A percentile compares a stretch with the other conserved stretches of the same genome.
phyloP scores from a whole-genome alignment of 2,797 vertebrate species.

The Anas georgica region DNA sequence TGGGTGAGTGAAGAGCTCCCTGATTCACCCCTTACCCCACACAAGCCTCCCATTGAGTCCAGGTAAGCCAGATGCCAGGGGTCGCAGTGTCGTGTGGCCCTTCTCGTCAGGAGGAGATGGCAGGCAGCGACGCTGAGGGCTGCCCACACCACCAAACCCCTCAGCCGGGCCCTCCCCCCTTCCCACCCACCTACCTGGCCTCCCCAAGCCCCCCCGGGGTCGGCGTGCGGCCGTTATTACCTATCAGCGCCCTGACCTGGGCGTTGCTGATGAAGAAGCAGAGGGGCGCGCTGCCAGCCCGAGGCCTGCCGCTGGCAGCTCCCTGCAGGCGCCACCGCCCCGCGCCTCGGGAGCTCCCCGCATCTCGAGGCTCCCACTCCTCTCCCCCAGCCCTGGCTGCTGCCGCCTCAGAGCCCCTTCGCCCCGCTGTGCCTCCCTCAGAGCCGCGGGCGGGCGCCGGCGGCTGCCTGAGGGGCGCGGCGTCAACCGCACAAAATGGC shows the following conservation, averaged over 20 bases:
- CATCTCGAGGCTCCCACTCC: background rate
- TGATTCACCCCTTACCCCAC: no score
- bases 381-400: background rate
- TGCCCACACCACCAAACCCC: background rate
- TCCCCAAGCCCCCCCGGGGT: rapidly evolving
- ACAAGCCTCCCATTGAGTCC: rapidly evolving
- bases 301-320: no score
- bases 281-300: conserved; percentile 7
- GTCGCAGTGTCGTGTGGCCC: rapidly evolving
- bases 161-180: rapidly evolving
- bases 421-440: rapidly evolving
- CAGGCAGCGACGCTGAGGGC: rapidly evolving
- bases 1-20: rapidly evolving
- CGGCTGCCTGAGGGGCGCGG: background rate
- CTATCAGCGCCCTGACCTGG: conserved; percentile 84
- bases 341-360: background rate
- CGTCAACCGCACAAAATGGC: no score
- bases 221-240: conserved; percentile 42
- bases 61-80: rapidly evolving
- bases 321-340: background rate
- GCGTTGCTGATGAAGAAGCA: conserved; percentile 77
- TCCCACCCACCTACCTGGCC: background rate
- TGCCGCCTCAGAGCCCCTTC: rapidly evolving
- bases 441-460: background rate
- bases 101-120: rapidly evolving